Evolutionary conservation across 2,113 vertebrate genomes (phyloP).

Genomic region (Phocoena sinus): DNA sequence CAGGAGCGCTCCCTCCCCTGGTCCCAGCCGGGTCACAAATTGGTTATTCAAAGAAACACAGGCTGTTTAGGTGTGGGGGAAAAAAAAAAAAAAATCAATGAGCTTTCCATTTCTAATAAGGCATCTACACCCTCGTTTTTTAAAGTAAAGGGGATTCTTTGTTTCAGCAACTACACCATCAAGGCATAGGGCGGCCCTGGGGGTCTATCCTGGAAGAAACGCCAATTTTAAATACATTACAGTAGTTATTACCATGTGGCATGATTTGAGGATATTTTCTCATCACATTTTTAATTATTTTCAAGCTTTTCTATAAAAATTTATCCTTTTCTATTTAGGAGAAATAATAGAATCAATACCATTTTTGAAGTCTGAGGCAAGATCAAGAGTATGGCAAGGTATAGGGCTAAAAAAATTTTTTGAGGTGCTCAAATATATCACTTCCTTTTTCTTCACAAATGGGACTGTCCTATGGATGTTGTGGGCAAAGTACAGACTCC

Average conservation of each 20-base stretch:
- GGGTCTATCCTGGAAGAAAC: neutral
- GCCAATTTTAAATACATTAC: neutral
- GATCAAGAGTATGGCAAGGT: neutral
- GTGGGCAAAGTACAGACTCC: neutral
- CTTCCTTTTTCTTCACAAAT: neutral
- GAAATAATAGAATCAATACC: neutral
- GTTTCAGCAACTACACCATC: neutral
- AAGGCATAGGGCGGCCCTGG: neutral
- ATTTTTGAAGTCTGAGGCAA: neutral
- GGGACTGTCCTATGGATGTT: neutral
- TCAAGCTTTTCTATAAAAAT: neutral
- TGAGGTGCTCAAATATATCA: neutral
- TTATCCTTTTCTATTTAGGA: neutral
- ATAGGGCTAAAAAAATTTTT: neutral
- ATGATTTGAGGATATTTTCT: neutral
- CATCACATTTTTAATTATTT: neutral
- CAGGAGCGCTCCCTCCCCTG: accelerated
- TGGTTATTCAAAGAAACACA: neutral
- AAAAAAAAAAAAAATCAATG: neutral
- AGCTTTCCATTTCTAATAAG: neutral
- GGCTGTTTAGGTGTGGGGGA: neutral
- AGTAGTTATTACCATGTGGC: neutral
- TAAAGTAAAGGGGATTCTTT: neutral
- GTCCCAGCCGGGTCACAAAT: neutral
- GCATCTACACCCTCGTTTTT: neutral